Evolutionary conservation across 1,140 invertebrate species (phyloP).

Genomic region (Drosophila lacertosa): DNA sequence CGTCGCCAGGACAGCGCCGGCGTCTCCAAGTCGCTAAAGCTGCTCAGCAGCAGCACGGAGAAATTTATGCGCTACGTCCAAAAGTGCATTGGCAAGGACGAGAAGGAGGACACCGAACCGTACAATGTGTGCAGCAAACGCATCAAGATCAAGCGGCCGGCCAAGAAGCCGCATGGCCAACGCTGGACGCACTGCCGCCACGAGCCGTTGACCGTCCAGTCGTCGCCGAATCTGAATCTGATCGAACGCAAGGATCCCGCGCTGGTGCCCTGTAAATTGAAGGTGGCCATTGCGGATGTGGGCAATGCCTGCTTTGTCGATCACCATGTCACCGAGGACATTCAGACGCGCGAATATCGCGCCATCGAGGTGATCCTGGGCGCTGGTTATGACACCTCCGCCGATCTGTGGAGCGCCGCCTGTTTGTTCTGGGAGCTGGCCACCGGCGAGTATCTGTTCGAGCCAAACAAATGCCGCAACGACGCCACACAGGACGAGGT

Average conservation of each 20-base stretch:
- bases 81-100: not conserved
- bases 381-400: slow-evolving; percentile 95
- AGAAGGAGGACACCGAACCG: not conserved
- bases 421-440: slow-evolving; percentile 99
- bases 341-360: slow-evolving; percentile 99
- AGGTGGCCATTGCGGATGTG: slow-evolving; percentile 98
- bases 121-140: not conserved
- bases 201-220: not conserved
- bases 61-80: slow-evolving; percentile 35
- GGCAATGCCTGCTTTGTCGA: slow-evolving; percentile 99
- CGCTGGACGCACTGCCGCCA: not conserved
- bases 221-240: slow-evolving; percentile 47
- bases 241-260: slow-evolving; percentile 88
- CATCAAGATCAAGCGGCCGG: not conserved
- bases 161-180: not conserved
- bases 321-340: slow-evolving; percentile 97
- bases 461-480: slow-evolving; percentile 94
- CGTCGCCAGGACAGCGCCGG: not conserved
- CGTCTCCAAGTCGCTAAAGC: not conserved
- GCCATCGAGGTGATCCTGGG: slow-evolving; percentile 97
- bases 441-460: slow-evolving; percentile 99
- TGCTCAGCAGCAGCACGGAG: slow-evolving; percentile 24
- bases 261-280: slow-evolving; percentile 91
- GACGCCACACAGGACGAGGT: slow-evolving; percentile 95
- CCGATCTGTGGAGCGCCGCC: slow-evolving; percentile 99